Percentiles rank a stretch among this genome's conserved stretches.
Conservation (phyloP, 2,797 vertebrate genomes). For the Odontamblyopus rebecca region DNA sequence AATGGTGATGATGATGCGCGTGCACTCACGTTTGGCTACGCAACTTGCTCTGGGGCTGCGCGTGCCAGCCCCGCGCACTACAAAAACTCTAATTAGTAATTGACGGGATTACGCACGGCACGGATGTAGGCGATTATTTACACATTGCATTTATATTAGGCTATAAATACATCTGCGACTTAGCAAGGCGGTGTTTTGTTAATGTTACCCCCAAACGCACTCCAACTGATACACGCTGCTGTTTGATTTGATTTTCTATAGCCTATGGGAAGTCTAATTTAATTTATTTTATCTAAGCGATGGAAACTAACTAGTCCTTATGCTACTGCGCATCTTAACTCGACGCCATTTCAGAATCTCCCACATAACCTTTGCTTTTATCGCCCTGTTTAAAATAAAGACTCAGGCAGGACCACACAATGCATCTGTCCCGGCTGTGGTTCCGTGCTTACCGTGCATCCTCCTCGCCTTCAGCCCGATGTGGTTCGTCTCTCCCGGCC, state of each 20-base stretch:
- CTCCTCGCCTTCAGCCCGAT: constrained; percentile 16
- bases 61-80: constrained; percentile 5
- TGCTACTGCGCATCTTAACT: neutral
- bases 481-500: neutral
- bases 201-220: neutral
- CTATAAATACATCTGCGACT: neutral
- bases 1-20: constrained; percentile 3
- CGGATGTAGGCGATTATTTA: neutral
- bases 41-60: neutral
- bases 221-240: neutral
- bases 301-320: neutral
- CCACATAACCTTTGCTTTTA: neutral
- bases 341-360: neutral
- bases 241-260: neutral
- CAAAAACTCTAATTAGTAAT: neutral
- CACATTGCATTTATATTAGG: neutral
- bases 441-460: constrained; percentile 11
- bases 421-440: constrained; percentile 46
- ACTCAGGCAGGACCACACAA: neutral
- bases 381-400: neutral
- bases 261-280: neutral
- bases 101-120: neutral
- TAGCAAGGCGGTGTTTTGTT: neutral
- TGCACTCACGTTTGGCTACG: neutral
- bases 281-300: neutral